A percentile compares a stretch with the other conserved stretches of the same genome.
Conservation (phyloP, 2,797 vertebrate species). For the Hozukius guyotensis region DNA sequence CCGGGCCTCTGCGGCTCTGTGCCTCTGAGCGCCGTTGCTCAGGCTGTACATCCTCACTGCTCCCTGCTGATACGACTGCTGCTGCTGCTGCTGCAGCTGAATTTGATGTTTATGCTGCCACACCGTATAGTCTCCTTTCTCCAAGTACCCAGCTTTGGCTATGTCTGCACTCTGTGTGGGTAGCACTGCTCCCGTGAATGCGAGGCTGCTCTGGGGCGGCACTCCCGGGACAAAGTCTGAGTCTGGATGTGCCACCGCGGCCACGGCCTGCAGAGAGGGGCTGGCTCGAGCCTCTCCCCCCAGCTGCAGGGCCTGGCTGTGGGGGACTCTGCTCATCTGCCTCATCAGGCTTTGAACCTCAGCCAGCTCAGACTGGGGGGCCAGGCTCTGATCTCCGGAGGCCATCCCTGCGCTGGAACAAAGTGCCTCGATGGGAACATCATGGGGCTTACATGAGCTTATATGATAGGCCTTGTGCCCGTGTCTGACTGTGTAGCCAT, state of each 20-base stretch:
- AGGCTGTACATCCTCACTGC: slow-evolving; percentile 85
- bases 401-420: slow-evolving; percentile 86
- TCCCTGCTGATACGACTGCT: slow-evolving; percentile 84
- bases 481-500: slow-evolving; percentile 86
- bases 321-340: slow-evolving; percentile 93
- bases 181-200: slow-evolving; percentile 83
- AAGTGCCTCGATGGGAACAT: slow-evolving; percentile 79
- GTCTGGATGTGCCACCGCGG: slow-evolving; percentile 80
- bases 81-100: slow-evolving; percentile 67
- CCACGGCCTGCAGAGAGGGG: slow-evolving; percentile 88
- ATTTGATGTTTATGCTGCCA: slow-evolving; percentile 91
- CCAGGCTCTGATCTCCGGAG: slow-evolving; percentile 85
- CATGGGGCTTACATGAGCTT: slow-evolving; percentile 86
- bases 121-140: slow-evolving; percentile 87
- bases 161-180: slow-evolving; percentile 88
- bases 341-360: slow-evolving; percentile 94
- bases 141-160: slow-evolving; percentile 86
- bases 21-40: slow-evolving; percentile 66
- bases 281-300: slow-evolving; percentile 87
- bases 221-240: slow-evolving; percentile 74
- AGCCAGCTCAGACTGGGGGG: slow-evolving; percentile 88
- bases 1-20: slow-evolving; percentile 77
- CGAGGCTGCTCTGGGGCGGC: slow-evolving; percentile 75
- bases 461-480: slow-evolving; percentile 85
- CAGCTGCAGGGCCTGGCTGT: slow-evolving; percentile 86